A percentile compares a stretch with the other conserved stretches of the same genome.
Evolutionary conservation across 2,888 invertebrate genomes (phyloP).

Genomic region (Coremacera marginata): DNA sequence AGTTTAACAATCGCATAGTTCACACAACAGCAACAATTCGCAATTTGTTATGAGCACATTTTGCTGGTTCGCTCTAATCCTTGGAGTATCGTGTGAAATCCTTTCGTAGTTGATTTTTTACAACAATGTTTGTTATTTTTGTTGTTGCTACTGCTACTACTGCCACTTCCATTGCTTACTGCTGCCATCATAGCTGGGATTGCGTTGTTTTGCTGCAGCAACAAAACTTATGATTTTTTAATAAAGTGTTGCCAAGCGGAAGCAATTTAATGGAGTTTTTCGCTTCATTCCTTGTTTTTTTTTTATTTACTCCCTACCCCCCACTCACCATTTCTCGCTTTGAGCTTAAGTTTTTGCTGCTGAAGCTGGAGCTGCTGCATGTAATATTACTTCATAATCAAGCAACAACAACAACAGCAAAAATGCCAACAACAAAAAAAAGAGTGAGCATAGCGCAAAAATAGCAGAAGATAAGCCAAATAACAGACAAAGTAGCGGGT

Average conservation of each 20-base stretch:
- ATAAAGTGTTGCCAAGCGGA: conserved; percentile 48
- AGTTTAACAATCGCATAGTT: not conserved
- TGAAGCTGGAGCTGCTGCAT: not conserved
- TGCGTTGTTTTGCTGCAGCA: conserved; percentile 21
- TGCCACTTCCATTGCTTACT: not conserved
- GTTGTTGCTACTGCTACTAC: not conserved
- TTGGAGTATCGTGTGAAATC: conserved; percentile 27
- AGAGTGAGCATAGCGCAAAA: not conserved
- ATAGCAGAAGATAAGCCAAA: not conserved
- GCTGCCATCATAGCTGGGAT: not conserved
- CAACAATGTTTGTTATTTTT: conserved; percentile 15
- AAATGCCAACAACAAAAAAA: not conserved
- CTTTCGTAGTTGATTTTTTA: conserved; percentile 1
- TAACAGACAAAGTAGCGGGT: not conserved
- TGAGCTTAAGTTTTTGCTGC: conserved; percentile 18
- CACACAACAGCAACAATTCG: not conserved
- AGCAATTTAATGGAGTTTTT: conserved; percentile 47
- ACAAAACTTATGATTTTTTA: conserved; percentile 47
- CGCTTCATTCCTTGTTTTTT: conserved; percentile 3
- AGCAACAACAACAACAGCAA: not conserved
- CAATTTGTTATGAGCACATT: conserved; percentile 7
- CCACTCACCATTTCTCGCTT: not conserved
- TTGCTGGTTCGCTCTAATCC: conserved; percentile 18
- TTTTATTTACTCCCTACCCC: not conserved
- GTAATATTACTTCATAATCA: conserved; percentile 7